Conservation (phyloP, 2,888 invertebrate species). For the Lepidocyrtinus sp. region DNA sequence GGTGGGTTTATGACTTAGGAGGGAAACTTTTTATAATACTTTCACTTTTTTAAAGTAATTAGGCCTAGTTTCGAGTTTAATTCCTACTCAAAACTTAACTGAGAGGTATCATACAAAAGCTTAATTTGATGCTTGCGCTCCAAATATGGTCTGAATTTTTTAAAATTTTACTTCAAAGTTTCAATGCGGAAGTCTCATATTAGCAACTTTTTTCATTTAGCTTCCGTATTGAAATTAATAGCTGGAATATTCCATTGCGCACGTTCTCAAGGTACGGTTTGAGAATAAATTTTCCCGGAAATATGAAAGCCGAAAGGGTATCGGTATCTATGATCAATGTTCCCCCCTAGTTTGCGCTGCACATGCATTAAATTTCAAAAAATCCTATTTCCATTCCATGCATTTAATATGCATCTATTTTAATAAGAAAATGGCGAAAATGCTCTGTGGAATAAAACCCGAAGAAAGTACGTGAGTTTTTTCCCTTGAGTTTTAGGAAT, state of each 20-base stretch:
- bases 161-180: too few relatives aligned
- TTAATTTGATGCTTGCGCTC: neutral
- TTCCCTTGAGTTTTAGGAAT: too few relatives aligned
- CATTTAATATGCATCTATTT: neutral
- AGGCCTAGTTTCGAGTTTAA: neutral
- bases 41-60: slow-evolving; percentile 45
- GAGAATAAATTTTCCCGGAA: too few relatives aligned
- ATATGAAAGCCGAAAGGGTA: too few relatives aligned
- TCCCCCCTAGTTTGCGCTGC: too few relatives aligned
- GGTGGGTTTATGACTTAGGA: neutral
- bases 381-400: neutral
- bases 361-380: too few relatives aligned
- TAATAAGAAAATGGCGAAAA: too few relatives aligned
- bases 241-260: neutral
- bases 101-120: neutral
- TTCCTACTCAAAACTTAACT: neutral
- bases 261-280: too few relatives aligned
- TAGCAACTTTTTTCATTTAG: neutral
- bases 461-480: neutral
- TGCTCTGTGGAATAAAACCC: neutral
- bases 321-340: too few relatives aligned
- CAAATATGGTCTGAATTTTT: too few relatives aligned
- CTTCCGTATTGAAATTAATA: neutral
- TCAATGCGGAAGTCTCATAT: neutral
- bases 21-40: slow-evolving; percentile 7